A percentile compares a stretch with the other conserved stretches of the same genome.
These are phyloP conservation scores for Perithous albicinctus DNA, from an alignment of 2,888 invertebrate species.

Conservation along the genomic window DNA sequence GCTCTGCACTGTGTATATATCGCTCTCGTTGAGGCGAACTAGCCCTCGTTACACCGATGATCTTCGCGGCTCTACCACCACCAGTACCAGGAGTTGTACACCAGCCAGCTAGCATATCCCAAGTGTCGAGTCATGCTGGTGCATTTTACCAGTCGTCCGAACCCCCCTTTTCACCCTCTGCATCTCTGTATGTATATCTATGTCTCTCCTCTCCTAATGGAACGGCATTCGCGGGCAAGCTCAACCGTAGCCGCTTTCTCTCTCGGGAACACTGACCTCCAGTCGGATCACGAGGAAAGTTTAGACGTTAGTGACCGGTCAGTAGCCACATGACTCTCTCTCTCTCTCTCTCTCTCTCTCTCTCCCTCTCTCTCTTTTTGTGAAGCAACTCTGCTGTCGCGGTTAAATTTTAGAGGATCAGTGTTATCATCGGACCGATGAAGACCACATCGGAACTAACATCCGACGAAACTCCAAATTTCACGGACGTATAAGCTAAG, in stretches of 20 bases:
- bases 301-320: slow-evolving; percentile 33
- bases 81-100: background rate
- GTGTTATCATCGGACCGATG: slow-evolving; percentile 7
- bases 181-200: background rate
- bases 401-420: slow-evolving; percentile 23
- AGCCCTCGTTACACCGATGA: slow-evolving; percentile 49
- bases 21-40: slow-evolving; percentile 34
- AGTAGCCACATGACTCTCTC: slow-evolving; percentile 26
- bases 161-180: background rate
- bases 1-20: slow-evolving; percentile 10
- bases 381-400: background rate
- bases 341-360: too few species aligned
- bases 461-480: background rate
- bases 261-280: slow-evolving; percentile 3
- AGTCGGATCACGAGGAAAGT: slow-evolving; percentile 48
- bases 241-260: slow-evolving; percentile 8
- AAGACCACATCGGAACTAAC: background rate
- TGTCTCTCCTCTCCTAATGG: background rate
- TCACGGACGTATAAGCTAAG: background rate
- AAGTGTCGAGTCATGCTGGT: slow-evolving; percentile 47
- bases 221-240: background rate
- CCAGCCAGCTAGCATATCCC: slow-evolving; percentile 9
- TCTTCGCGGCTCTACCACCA: slow-evolving; percentile 29
- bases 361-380: too few species aligned
- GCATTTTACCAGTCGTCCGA: background rate